Evolutionary conservation across 1,140 invertebrate genomes (phyloP), one percentile per base, ranked within the genome.

Genomic region (Pseudomyrmex sp.): DNA sequence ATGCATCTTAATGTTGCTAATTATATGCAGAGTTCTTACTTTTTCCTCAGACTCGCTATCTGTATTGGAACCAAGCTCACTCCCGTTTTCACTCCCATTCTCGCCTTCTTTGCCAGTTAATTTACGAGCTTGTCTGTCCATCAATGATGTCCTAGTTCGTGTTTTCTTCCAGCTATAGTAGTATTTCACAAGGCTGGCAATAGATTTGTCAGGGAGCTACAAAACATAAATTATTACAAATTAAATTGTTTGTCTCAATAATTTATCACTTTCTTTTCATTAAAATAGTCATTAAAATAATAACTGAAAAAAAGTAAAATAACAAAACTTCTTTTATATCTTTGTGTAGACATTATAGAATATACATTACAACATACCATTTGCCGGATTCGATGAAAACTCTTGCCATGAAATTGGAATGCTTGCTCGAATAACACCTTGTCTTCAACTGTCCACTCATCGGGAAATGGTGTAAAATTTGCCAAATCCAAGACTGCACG

Each of bases 161-260:
- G 98, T 98, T 92, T 99, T 99, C 93, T 99, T 99, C 98, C 98
- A 99, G 88, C 98, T 98, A 92, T 99, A 99, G 93, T 99, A 99
- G 94, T 99, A 99, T 94, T 99, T 99, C 0, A 99, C 98, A 87
- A 99, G 95, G 90, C 97, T 98, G 44, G 98, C 98, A 89, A 99
- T 99, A 63, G 98, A 98, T 95, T 99, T 99, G 92, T 99, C 98
- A 65, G 98, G 99, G 88, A 99, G 95, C 97, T 98, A 91, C 59
- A 95, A 94, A 88, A 35, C 91, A 83, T 9, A 83, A 68, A 80
- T 61, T 5, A 73, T 82, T n/a, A 18, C 9, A 52, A 26, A 3
- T 82, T 82, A 20, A 82, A 52, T 74, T 1, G 0, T 13, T 82
- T 74, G 20, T 50, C 44, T 52, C 9, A 2, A 23, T 52, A 63